Conservation (phyloP, 1,140 invertebrate genomes). For the Coelopa frigida region DNA sequence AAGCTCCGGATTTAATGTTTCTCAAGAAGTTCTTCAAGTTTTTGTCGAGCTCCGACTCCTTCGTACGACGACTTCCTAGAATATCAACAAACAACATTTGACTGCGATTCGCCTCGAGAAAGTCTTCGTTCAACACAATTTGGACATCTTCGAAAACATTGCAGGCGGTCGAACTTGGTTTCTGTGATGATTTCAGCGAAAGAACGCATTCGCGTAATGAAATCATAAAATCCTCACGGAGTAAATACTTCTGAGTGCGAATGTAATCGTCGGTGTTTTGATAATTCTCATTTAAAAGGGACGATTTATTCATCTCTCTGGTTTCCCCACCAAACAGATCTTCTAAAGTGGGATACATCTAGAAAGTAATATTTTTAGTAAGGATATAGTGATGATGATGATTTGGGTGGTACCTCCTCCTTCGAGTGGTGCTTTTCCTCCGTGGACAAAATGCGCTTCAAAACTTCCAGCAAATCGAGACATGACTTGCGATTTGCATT, state of each 20-base stretch:
- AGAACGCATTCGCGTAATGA: constrained; percentile 48
- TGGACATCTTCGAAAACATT: constrained; percentile 30
- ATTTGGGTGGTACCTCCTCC: too few species aligned
- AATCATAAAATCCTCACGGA: constrained; percentile 65
- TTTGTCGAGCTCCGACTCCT: too few species aligned
- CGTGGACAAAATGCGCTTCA: constrained; percentile 5
- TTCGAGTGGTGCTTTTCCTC: neutral
- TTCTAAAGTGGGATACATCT: constrained; percentile 34
- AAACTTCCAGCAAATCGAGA: constrained; percentile 8
- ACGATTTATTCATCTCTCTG: neutral
- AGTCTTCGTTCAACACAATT: constrained; percentile 25
- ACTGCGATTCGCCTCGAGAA: constrained; percentile 18
- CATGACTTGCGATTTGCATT: constrained; percentile 9
- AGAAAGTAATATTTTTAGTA: constrained; percentile 2
- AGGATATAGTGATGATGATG: too few species aligned
- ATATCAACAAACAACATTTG: constrained; percentile 27
- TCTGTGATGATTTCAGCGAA: constrained; percentile 24
- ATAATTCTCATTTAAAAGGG: neutral
- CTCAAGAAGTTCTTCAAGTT: constrained; percentile 26
- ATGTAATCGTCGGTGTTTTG: constrained; percentile 58
- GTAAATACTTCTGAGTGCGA: constrained; percentile 66
- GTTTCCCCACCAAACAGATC: constrained; percentile 11
- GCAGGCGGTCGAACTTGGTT: constrained; percentile 25
- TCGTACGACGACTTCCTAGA: constrained; percentile 1
- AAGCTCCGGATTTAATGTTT: constrained; percentile 59